These are phyloP conservation scores for Anas georgica DNA, from an alignment of 2,797 vertebrate species.

Conservation along the genomic window DNA sequence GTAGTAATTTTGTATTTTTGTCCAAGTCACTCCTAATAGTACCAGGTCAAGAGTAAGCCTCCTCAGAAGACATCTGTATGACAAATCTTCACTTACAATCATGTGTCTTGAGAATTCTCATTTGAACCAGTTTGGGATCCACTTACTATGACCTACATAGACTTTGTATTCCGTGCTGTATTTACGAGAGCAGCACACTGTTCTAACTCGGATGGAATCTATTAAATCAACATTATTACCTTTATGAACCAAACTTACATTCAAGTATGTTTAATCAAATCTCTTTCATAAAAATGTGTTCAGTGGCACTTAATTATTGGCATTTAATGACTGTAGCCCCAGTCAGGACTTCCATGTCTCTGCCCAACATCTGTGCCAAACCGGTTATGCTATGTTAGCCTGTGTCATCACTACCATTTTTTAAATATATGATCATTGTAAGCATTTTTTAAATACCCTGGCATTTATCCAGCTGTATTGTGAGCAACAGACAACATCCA, in stretches of 20 bases:
- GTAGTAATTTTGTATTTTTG: neutral
- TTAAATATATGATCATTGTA: neutral
- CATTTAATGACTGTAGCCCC: neutral
- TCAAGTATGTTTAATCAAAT: neutral
- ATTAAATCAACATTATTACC: neutral
- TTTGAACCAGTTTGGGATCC: neutral
- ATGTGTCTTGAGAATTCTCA: neutral
- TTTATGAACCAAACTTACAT: neutral
- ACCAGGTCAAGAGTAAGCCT: neutral
- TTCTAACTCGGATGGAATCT: neutral
- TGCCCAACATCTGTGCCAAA: neutral
- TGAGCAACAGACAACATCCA: neutral
- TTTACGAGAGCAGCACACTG: neutral
- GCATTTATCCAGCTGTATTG: neutral
- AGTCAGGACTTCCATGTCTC: neutral
- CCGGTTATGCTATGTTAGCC: neutral
- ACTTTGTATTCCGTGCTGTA: neutral
- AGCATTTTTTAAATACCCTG: neutral
- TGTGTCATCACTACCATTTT: neutral
- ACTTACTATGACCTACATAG: neutral
- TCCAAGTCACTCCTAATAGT: neutral
- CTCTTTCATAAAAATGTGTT: neutral
- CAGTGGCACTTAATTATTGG: neutral
- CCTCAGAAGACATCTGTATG: neutral
- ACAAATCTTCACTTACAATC: neutral